These are phyloP conservation scores for Alexandromys fortis DNA, from an alignment of 2,113 vertebrate genomes.

Conservation along the genomic window DNA sequence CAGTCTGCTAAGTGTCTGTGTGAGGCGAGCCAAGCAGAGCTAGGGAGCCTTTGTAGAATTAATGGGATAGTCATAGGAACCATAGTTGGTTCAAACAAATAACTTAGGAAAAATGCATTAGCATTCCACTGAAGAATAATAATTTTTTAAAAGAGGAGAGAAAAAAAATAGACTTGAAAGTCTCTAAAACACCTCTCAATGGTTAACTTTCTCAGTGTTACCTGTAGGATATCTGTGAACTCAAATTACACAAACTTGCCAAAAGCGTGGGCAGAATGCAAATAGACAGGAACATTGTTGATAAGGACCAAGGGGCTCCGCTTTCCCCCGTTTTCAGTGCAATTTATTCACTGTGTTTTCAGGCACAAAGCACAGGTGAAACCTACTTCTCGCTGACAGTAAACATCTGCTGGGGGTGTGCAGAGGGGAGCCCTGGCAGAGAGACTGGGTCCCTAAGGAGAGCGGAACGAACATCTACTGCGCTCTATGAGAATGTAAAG, in stretches of 20 bases:
- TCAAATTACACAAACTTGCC: background rate
- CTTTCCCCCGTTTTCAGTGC: background rate
- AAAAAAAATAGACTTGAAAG: background rate
- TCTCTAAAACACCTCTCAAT: background rate
- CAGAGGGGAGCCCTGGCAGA: background rate
- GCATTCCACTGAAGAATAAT: background rate
- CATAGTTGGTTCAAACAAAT: background rate
- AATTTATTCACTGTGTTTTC: background rate
- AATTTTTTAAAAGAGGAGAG: background rate
- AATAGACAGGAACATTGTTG: background rate
- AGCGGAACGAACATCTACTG: background rate
- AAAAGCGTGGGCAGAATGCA: background rate
- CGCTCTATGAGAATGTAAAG: background rate
- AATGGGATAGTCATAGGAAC: background rate
- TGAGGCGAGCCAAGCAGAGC: background rate
- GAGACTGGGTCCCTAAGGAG: background rate
- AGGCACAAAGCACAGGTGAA: background rate
- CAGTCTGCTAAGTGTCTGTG: background rate
- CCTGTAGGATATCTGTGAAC: background rate
- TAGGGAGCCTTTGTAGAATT: background rate
- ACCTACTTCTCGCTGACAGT: background rate
- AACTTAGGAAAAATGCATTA: background rate
- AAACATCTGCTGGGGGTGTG: background rate
- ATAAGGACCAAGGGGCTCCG: background rate
- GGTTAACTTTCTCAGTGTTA: background rate